phyloP scores from a whole-genome alignment of 2,113 vertebrate species.

The Tetrax tetrax region DNA sequence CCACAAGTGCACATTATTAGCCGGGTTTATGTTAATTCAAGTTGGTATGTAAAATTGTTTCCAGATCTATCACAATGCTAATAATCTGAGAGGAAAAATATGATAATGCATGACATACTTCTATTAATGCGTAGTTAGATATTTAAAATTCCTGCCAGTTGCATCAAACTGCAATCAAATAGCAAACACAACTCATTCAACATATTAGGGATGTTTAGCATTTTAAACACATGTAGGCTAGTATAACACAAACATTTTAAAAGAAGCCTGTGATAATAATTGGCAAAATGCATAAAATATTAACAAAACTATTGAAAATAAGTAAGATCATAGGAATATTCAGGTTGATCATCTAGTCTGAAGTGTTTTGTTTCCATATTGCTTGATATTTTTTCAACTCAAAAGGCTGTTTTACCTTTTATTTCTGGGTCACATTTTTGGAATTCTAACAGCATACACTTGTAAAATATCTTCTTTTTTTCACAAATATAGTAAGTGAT shows the following conservation, averaged over 20 bases:
- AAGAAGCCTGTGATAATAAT: background rate
- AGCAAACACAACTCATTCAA: background rate
- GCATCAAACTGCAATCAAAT: background rate
- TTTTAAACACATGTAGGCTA: background rate
- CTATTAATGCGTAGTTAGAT: background rate
- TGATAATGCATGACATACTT: background rate
- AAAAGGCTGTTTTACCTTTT: background rate
- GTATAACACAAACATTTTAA: background rate
- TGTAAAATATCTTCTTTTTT: background rate
- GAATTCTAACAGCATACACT: background rate
- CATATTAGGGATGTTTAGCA: background rate
- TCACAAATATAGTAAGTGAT: background rate
- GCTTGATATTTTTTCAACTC: background rate
- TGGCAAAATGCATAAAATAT: background rate
- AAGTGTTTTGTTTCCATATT: background rate
- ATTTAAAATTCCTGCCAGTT: constrained; percentile 6
- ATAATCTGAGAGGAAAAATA: constrained; percentile 1
- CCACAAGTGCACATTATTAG: background rate
- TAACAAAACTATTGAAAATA: background rate
- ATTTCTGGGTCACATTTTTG: background rate
- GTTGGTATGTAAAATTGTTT: background rate
- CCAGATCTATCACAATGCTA: background rate
- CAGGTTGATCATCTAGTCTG: background rate
- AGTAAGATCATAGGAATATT: background rate
- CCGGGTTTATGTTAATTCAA: constrained; percentile 39